These are phyloP conservation scores for Tribolium madens DNA, from an alignment of 1,140 invertebrate genomes.

Conservation along the genomic window DNA sequence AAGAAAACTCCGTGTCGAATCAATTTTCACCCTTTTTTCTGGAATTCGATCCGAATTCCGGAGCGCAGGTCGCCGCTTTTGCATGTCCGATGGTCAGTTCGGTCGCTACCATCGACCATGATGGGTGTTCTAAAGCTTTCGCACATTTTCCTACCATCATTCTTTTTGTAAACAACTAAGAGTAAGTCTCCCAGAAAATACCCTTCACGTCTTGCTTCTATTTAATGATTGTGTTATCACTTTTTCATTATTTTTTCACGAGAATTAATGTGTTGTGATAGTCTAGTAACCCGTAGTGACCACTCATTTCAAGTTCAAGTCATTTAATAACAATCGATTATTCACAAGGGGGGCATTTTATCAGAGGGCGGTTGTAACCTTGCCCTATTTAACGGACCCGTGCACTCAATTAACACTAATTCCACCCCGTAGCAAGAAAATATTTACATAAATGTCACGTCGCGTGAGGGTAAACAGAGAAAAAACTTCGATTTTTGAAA, in stretches of 20 bases:
- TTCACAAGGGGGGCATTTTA: constrained; percentile 21
- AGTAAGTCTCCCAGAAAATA: background rate
- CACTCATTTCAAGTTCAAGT: constrained; percentile 38
- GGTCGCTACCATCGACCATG: background rate
- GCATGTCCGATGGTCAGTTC: constrained; percentile 29
- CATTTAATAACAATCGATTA: constrained; percentile 38
- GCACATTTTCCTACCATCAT: background rate
- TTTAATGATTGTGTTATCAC: background rate
- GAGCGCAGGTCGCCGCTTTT: constrained; percentile 25
- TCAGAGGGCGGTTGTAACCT: background rate
- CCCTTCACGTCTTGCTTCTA: background rate
- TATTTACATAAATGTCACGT: constrained; percentile 10
- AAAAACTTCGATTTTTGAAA: too few species aligned
- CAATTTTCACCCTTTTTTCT: background rate
- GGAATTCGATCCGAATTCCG: constrained; percentile 9
- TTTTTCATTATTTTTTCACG: background rate
- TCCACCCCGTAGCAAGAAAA: background rate
- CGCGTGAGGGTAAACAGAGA: background rate
- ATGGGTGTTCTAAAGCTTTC: background rate
- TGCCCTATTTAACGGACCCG: constrained; percentile 8
- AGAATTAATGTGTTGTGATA: constrained; percentile 3
- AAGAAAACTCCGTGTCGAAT: background rate
- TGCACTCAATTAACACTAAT: constrained; percentile 1
- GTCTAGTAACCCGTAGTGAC: constrained; percentile 34
- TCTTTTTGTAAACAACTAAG: background rate